These are phyloP conservation scores for Spea multiplicata DNA, from an alignment of 2,113 vertebrate species.

Conservation along the genomic window DNA sequence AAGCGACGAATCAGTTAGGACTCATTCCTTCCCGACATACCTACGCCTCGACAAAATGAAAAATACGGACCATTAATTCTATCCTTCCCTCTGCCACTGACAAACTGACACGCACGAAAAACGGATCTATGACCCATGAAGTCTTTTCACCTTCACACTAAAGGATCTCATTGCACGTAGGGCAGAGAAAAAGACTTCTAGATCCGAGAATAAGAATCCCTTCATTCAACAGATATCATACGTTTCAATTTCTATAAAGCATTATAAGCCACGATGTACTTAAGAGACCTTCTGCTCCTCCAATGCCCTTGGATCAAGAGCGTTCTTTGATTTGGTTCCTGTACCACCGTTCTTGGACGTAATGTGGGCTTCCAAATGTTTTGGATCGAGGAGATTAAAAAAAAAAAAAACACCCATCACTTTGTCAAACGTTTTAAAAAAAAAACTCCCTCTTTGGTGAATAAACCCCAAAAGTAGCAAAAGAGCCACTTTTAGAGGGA, in stretches of 20 bases:
- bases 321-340: too few relatives aligned
- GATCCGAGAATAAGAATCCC: neutral
- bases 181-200: neutral
- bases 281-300: neutral
- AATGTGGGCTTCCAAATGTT: too few relatives aligned
- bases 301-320: too few relatives aligned
- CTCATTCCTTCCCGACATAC: conserved; percentile 12
- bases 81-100: conserved; percentile 4
- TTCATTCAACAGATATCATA: neutral
- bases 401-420: too few relatives aligned
- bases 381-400: too few relatives aligned
- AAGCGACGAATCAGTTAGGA: neutral
- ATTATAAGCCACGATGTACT: neutral
- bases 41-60: conserved; percentile 13
- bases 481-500: too few relatives aligned
- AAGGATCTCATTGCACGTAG: neutral
- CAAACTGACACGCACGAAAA: conserved; percentile 15
- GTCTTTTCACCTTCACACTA: conserved; percentile 38
- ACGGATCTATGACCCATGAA: conserved; percentile 27
- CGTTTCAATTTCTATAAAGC: neutral
- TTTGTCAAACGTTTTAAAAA: too few relatives aligned
- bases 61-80: conserved; percentile 27
- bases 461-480: too few relatives aligned
- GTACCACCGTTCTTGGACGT: too few relatives aligned
- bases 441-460: too few relatives aligned